Percentiles rank a stretch among this genome's conserved stretches.
Evolutionary conservation across 2,797 vertebrate genomes (phyloP).

Genomic region (Scyliorhinus canicula): DNA sequence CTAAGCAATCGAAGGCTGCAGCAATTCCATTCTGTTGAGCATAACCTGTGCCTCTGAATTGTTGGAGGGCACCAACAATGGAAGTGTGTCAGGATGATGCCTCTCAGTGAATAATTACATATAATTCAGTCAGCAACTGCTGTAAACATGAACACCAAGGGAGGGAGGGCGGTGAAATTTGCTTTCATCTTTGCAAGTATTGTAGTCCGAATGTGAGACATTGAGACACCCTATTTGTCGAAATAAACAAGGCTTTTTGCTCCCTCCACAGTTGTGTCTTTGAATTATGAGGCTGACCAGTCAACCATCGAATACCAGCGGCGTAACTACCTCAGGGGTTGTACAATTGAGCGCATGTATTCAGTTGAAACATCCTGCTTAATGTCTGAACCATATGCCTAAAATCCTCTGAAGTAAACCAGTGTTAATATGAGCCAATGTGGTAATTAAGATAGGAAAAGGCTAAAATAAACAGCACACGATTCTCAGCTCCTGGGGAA

Average conservation of each 20-base stretch:
- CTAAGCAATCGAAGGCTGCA: background rate
- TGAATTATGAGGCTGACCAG: background rate
- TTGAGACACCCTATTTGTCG: background rate
- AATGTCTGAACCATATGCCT: slow-evolving; percentile 22
- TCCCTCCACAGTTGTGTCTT: no score
- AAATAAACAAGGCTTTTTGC: background rate
- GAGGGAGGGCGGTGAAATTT: background rate
- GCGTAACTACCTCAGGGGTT: slow-evolving; percentile 28
- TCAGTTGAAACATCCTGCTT: slow-evolving; percentile 32
- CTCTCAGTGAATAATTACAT: background rate
- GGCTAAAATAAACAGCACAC: slow-evolving; percentile 53
- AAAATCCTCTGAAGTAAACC: slow-evolving; percentile 54
- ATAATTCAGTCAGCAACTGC: background rate
- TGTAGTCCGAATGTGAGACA: background rate
- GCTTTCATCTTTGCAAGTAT: background rate
- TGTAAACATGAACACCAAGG: background rate
- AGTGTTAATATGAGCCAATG: slow-evolving; percentile 63
- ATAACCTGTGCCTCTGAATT: background rate
- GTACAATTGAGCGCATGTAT: slow-evolving; percentile 39
- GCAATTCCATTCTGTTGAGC: background rate
- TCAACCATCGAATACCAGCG: background rate
- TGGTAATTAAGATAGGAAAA: slow-evolving; percentile 73
- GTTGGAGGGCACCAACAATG: background rate
- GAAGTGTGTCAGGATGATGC: background rate
- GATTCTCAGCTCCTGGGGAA: slow-evolving; percentile 56